Conservation (phyloP, 2,888 invertebrate genomes). For the Parthenolecanium corni region DNA sequence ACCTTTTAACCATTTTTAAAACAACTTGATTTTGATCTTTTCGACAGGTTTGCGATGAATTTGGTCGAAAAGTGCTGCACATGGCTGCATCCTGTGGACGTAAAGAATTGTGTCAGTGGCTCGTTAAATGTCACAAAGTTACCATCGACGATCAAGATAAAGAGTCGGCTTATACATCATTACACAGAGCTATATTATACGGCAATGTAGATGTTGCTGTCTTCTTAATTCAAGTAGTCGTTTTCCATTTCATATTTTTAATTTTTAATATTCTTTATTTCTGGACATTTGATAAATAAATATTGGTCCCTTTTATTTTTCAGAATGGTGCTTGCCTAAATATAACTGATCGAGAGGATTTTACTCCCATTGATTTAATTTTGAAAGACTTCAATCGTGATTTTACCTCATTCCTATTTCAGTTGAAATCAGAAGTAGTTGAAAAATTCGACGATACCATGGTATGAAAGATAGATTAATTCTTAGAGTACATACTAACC, state of each 20-base stretch:
- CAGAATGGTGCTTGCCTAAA: too few species aligned
- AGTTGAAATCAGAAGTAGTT: too few species aligned
- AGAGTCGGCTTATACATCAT: slow-evolving; percentile 66
- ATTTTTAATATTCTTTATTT: slow-evolving; percentile 5
- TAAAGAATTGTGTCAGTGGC: slow-evolving; percentile 57
- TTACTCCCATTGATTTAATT: too few species aligned
- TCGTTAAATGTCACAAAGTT: slow-evolving; percentile 50
- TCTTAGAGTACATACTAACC: too few species aligned
- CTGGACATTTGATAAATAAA: neutral
- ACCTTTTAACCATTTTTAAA: neutral
- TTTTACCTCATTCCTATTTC: too few species aligned
- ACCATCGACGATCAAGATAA: slow-evolving; percentile 53
- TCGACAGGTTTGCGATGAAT: slow-evolving; percentile 1
- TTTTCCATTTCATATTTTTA: too few species aligned
- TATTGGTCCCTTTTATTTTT: slow-evolving; percentile 1
- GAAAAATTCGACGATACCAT: too few species aligned
- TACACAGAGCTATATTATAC: slow-evolving; percentile 71
- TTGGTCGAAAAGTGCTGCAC: slow-evolving; percentile 66
- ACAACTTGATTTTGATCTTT: too few species aligned
- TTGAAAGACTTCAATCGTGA: too few species aligned
- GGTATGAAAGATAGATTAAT: too few species aligned
- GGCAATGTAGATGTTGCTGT: slow-evolving; percentile 67
- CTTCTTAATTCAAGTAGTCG: slow-evolving; percentile 53
- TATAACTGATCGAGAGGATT: too few species aligned
- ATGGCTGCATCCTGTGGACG: slow-evolving; percentile 65